Evolutionary conservation across 1,140 invertebrate species (phyloP), one percentile per base, ranked within the genome.

Genomic region (Macrobrachium nipponense): DNA sequence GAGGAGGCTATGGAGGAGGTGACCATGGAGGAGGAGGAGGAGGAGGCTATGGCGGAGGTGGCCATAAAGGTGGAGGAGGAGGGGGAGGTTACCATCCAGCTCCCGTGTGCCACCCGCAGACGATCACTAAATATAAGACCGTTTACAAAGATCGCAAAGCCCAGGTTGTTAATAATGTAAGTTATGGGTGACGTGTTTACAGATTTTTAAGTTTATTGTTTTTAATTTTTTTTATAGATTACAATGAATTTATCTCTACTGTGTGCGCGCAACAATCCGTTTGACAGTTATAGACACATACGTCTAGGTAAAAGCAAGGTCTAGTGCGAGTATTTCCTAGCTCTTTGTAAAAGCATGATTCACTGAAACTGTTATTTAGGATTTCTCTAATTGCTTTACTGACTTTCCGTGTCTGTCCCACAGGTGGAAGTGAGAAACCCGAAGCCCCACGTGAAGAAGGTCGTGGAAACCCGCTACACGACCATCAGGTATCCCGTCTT

Each of bases 341-440:
- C 1, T 4, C 27, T 2, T 36, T 1, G 27, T 4, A 36, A 36
- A 36, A 36, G 27, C 27, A 36, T 36, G 27, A 36, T 36, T 36
- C 27, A 36, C 4, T 36, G 4, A 36, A 36, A 36, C 27, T 36
- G 4, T 36, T 36, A 4, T 36, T 36, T 36, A 2, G 4, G 27
- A 36, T 36, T 36, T 36, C 27, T 36, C 27, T 36, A 36, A 36
- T 36, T 36, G 4, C 27, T 36, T 8, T 2, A 51, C 51, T 51
- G 12, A 51, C 12, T 51, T 51, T 11, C 10, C 15, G 18, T 77
- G 17, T 23, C 43, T 15, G 23, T 18, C 0, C 76, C 10, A 5
- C 88, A 89, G 88, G 86, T 89, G 64, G 88, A 89, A 51, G 86
- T 89, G n/a, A 20, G 84, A 15, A 89, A 89, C 36, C 88, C 88